Evolutionary conservation across 1,140 invertebrate genomes (phyloP), one percentile per base, ranked within the genome.

Genomic region (Drosophila aff.): DNA sequence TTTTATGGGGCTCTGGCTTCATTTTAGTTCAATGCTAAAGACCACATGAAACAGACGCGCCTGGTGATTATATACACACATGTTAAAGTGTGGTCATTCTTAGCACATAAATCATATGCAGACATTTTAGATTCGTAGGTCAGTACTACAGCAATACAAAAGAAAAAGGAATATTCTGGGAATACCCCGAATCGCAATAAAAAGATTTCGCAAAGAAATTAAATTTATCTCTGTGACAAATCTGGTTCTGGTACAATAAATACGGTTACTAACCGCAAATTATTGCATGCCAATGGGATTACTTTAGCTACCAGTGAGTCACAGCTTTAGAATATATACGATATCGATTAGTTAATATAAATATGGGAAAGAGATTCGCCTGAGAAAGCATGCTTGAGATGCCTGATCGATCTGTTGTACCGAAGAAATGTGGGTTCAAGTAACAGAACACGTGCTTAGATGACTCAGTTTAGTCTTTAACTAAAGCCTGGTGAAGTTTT

Each of bases 21-120:
- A 53, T 78, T 77, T 55, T 68, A 76, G 73, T 78, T 78, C 76
- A 78, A 57, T 58, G 49, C 46, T 76, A 76, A 23, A 38, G 15
- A 9, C 26, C 36, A 26, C 28, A 76, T 28, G 13, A 43, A 46
- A 26, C 38, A 55, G 72, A 18, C 26, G 44, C 8, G 21, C 11
- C 18, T 15, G 38, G 13, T 50, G 26, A 41, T 21, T 47, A 21
- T 43, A n/a, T 11, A 50, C 11, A 38, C 0, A 31, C 6, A 31
- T 7, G 38, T 55, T 40, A 52, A 52, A 60, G 38, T 16, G 13
- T 38, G 8, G 21, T 31, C 31, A 46, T 67, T 38, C 36, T n/a
- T 16, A 31, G 23, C 9, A n/a, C 43, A 73, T 52, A 61, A 44
- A 43, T 73, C 67, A 52, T 16, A 44, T 28, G 21, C 26, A 16